Evolutionary conservation across 1,140 invertebrate genomes (phyloP), one percentile per base, ranked within the genome.

Genomic region (Drosophila mayri): DNA sequence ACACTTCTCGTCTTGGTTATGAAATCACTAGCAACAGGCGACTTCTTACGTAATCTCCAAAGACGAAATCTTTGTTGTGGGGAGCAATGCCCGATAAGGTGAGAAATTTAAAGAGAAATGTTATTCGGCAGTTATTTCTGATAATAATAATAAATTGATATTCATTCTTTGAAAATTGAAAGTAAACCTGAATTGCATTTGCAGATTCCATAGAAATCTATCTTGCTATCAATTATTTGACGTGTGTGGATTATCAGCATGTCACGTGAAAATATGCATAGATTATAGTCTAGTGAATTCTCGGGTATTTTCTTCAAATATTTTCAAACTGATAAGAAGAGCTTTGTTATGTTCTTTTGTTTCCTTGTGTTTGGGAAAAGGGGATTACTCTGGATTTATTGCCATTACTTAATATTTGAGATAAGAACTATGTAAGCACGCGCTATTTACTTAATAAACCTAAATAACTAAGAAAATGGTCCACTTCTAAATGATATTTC

Each of bases 41-140:
- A 40, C 28, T 44, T 38, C 38, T 73, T 60, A 72, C 28, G 59
- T 35, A 74, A 74, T 49, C 58, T 54, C 10, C 20, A 37, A 14
- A 47, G 46, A 22, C 28, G 49, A 50, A 30, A 60, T 44, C 32
- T 37, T 14, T 20, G 11, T 10, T 12, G 5, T 1, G 37, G 58
- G 37, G 58, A 6, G 9, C 70, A 74, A 55, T 63, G 70, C 41
- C 71, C 59, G 71, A 74, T 74, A 74, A 74, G 38, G 46, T 1
- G 30, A 4, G 32, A 37, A 49, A 47, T 38, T 68, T 44, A 32
- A 4, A 32, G 9, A 16, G 41, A 47, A 70, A 40, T 32, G 20
- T 35, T 28, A 20, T 3, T 25, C 8, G 44, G 28, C 20, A 22
- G 30, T 20, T 43, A 9, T 12, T 11, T 16, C 1, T 8, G 20